These are phyloP conservation scores for Bruchidius siliquastri DNA, from an alignment of 2,888 invertebrate species.

Conservation along the genomic window DNA sequence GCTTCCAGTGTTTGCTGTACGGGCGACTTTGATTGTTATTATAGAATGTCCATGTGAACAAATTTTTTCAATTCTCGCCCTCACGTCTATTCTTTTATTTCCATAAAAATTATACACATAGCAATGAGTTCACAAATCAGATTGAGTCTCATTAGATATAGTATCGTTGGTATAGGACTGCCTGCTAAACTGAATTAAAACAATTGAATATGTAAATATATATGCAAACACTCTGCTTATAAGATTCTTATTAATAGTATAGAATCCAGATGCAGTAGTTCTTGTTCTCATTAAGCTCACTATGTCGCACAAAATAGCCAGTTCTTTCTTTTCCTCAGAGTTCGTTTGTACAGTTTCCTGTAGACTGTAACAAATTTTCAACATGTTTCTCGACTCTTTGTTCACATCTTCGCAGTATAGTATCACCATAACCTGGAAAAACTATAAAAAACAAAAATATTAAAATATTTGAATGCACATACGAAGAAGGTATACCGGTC, in stretches of 20 bases:
- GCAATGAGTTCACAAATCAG: no score
- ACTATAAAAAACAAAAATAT: slow-evolving; percentile 11
- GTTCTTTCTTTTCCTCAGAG: slow-evolving; percentile 19
- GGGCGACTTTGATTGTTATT: no score
- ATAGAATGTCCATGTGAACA: no score
- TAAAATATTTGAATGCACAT: no score
- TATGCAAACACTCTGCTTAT: slow-evolving; percentile 18
- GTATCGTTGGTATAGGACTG: slow-evolving; percentile 2
- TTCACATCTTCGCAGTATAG: slow-evolving; percentile 21
- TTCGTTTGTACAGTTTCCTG: slow-evolving; percentile 18
- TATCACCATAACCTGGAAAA: slow-evolving; percentile 14
- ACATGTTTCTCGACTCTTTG: slow-evolving; percentile 17
- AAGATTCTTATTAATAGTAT: slow-evolving; percentile 14
- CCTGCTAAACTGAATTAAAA: slow-evolving; percentile 20
- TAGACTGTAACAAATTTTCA: slow-evolving; percentile 20
- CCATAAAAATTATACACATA: no score
- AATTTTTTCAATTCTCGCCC: no score
- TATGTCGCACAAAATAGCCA: slow-evolving; percentile 17
- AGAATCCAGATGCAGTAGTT: slow-evolving; percentile 19
- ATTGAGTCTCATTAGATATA: neutral
- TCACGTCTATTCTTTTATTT: no score
- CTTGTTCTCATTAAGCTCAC: slow-evolving; percentile 17
- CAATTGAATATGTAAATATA: slow-evolving; percentile 19
- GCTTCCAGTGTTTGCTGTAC: no score
- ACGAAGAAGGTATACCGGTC: no score